phyloP scores from a whole-genome alignment of 2,113 vertebrate genomes.

The Salvator merianae region DNA sequence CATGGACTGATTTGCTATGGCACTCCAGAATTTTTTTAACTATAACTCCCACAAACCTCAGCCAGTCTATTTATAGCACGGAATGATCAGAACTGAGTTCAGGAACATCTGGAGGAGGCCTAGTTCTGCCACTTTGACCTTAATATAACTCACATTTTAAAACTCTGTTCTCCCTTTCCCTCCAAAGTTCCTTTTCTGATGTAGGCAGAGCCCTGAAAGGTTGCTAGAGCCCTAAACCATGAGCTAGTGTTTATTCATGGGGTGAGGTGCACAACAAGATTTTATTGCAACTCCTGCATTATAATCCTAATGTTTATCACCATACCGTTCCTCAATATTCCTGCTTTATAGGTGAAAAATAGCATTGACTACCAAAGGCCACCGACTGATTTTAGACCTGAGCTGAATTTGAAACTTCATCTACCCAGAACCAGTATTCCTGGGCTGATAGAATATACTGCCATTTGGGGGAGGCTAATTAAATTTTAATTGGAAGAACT shows the following conservation, averaged over 20 bases:
- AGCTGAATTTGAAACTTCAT: background rate
- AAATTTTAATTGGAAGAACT: background rate
- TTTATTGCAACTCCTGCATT: background rate
- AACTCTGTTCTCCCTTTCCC: too few relatives aligned
- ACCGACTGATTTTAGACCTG: background rate
- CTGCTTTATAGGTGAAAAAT: too few relatives aligned
- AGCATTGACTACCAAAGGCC: too few relatives aligned
- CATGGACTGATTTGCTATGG: too few relatives aligned
- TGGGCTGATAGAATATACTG: background rate
- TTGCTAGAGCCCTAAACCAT: background rate
- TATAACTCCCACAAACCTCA: too few relatives aligned
- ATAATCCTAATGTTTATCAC: background rate
- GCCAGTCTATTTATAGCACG: too few relatives aligned
- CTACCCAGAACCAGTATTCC: background rate
- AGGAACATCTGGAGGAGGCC: too few relatives aligned
- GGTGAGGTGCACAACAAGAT: background rate
- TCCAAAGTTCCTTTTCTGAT: background rate
- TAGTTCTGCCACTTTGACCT: too few relatives aligned
- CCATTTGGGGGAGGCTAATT: background rate
- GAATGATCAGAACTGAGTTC: too few relatives aligned
- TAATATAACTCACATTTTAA: too few relatives aligned
- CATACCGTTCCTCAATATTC: too few relatives aligned
- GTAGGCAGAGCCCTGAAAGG: background rate
- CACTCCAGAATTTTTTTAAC: too few relatives aligned
- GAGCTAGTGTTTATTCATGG: background rate